Conservation (phyloP, 2,797 vertebrate genomes). For the Thripadectes ignobilis region DNA sequence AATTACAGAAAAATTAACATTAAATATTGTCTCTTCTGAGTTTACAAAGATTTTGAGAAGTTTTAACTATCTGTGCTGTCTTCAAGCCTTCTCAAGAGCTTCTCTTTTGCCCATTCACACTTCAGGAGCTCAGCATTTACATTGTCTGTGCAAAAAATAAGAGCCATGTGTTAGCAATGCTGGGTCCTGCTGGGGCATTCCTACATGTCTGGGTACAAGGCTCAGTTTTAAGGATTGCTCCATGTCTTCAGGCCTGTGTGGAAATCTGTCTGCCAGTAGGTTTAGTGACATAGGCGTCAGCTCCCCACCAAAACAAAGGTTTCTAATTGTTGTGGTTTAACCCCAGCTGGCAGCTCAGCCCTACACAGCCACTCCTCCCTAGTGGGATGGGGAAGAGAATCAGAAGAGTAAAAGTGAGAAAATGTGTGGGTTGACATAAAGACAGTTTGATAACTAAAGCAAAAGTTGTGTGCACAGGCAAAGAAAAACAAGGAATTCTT, state of each 20-base stretch:
- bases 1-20: not conserved
- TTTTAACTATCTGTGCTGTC: not conserved
- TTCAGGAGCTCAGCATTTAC: not conserved
- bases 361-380: not conserved
- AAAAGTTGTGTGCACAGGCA: not conserved
- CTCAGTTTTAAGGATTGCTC: not conserved
- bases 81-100: not conserved
- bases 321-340: not conserved
- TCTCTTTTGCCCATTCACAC: rapidly evolving
- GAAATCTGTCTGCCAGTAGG: not conserved
- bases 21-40: not conserved
- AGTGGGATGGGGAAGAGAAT: not conserved
- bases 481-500: not conserved
- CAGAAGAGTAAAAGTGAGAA: not conserved
- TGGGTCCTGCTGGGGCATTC: not conserved
- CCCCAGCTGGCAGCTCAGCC: not conserved
- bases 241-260: not conserved
- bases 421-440: not conserved
- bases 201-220: not conserved
- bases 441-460: not conserved
- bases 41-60: not conserved
- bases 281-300: not conserved
- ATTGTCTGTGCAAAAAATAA: not conserved
- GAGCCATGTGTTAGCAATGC: not conserved
- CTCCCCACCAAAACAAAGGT: not conserved